Percentiles rank a stretch among this genome's conserved stretches.
Conservation (phyloP, 1,140 invertebrate genomes). For the Cylas formicarius region DNA sequence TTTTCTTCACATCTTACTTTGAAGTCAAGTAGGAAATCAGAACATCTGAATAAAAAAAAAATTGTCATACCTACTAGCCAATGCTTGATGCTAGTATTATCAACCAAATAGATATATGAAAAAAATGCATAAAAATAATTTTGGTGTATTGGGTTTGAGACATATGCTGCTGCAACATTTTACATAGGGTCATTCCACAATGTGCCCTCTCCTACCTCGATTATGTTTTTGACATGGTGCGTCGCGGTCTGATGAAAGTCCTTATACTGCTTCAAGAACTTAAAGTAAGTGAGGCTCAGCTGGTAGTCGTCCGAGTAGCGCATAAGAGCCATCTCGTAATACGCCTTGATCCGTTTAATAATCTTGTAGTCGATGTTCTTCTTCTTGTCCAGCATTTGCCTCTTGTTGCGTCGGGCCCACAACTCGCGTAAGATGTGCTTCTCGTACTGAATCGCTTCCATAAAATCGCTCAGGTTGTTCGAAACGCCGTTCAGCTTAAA, state of each 20-base stretch:
- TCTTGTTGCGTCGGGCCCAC: constrained; percentile 20
- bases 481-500: constrained; percentile 26
- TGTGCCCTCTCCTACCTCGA: too few species aligned
- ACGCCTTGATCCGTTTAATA: constrained; percentile 24
- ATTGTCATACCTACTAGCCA: too few species aligned
- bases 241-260: constrained; percentile 20
- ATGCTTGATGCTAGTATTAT: too few species aligned
- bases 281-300: constrained; percentile 25
- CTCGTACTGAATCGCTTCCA: constrained; percentile 29
- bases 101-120: too few species aligned
- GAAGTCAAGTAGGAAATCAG: too few species aligned
- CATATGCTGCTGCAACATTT: too few species aligned
- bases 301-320: constrained; percentile 26
- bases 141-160: too few species aligned
- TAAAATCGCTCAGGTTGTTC: constrained; percentile 28
- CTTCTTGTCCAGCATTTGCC: constrained; percentile 22
- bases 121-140: too few species aligned
- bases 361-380: constrained; percentile 27
- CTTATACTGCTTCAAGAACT: constrained; percentile 27
- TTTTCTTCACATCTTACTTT: too few species aligned
- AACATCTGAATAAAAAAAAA: too few species aligned
- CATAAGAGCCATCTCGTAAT: constrained; percentile 28
- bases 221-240: constrained; percentile 25
- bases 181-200: too few species aligned
- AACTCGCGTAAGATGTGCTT: constrained; percentile 23